Evolutionary conservation across 2,113 vertebrate genomes (phyloP), one percentile per base, ranked within the genome.

Genomic region (Nothobranchius kuhntae): DNA sequence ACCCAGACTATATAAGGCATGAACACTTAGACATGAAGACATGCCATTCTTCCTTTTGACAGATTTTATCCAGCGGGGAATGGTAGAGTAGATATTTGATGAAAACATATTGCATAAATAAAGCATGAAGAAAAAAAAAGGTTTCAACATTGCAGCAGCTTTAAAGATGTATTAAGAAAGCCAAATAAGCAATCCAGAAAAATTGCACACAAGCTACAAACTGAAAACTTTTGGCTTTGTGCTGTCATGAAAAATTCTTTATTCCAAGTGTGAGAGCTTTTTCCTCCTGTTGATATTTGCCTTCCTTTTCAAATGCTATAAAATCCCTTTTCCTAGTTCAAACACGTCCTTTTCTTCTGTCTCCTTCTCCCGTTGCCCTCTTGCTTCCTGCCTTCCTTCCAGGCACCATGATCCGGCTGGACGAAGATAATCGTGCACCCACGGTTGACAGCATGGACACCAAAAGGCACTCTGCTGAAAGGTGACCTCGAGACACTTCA

Each of bases 21-120:
- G 86, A 87, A 84, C 81, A 86, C 90, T 87, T 46, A 84, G 85
- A 88, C 84, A 87, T 89, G 78, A 90, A 91, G 87, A 90, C 82
- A 79, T 89, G 88, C 88, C 88, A 90, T 90, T 91, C 89, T 90
- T 90, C 78, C 82, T 70, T 89, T 87, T 90, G 88, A 89, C 87
- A 86, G 86, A 86, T 88, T 85, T 78, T 86, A 86, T 87, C 81
- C 87, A 76, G 83, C 24, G 57, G 58, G 81, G 76, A 83, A 84
- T 73, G 70, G 73, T 77, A 65, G 80, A 73, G 69, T 56, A 79
- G 62, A 71, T 71, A 65, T 71, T 75, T 87, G 78, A 89, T 89
- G 85, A 76, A 86, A 82, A 80, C 61, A 69, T 65, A 71, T 72
- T 75, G 68, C 53, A 53, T 57, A 65, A 83, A 82, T 78, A 75